Evolutionary conservation across 2,797 vertebrate species (phyloP), one percentile per base, ranked within the genome.

Genomic region (Spinus pinus): DNA sequence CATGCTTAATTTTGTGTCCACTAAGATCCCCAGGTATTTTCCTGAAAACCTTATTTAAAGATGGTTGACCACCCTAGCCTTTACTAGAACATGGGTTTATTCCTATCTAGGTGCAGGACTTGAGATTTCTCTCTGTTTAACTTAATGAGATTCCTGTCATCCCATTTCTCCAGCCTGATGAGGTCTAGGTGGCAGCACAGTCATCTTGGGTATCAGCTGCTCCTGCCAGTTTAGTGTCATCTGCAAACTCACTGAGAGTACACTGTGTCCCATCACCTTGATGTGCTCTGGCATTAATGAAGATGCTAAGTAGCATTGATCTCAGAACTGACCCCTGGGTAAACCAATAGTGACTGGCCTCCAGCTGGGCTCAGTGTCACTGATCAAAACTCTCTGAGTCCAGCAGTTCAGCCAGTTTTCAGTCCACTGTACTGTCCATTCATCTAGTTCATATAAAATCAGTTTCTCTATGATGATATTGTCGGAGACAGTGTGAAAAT

Each of bases 311-410:
- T 12, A 50, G n/a, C 33, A 37, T 6, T 54, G 72, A 67, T 53
- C 17, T 9, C 44, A 53, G 12, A 28, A 53, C 13, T 4, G 11
- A 71, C 15, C 13, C n/a, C 27, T 57, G 17, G 15, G 16, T 58
- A 20, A 13, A 33, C 2, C 19, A 28, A 4, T 11, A 44, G 17
- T 53, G 28, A 51, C 41, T 1, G 0, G 15, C 23, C 10, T 73
- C 25, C 56, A 73, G 8, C 19, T 75, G 46, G 46, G 51, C 28
- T 65, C 18, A 9, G 15, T 42, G n/a, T 33, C 44, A 75, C 35
- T 49, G 61, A 57, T 21, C 24, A 58, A 41, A 79, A 33, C 24
- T 3, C 18, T 85, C 44, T 37, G 21, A 75, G 14, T 3, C 8
- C 41, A 70, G 13, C 25, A 85, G 37, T 57, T 84, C 42, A 81